Conservation (phyloP, 2,797 vertebrate genomes). For the Anolis apletophallus region DNA sequence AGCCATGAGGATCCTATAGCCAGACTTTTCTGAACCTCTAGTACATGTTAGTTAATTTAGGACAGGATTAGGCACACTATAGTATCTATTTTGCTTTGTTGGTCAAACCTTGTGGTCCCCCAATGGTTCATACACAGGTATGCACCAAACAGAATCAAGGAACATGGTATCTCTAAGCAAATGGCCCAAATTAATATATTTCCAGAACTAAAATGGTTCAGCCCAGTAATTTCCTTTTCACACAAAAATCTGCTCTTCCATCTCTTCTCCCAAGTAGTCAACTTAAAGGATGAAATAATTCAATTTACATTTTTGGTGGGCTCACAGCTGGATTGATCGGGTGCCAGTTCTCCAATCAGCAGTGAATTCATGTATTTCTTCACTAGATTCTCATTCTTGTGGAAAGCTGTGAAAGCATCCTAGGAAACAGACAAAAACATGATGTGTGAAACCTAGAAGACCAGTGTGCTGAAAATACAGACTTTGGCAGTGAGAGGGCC, state of each 20-base stretch:
- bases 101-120: not conserved
- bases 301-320: conserved; percentile 78
- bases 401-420: conserved; percentile 63
- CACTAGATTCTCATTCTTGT: conserved; percentile 39
- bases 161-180: not conserved
- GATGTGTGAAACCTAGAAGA: not conserved
- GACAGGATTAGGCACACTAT: too few species aligned
- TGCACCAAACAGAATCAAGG: not conserved
- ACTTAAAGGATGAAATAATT: not conserved
- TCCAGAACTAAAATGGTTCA: not conserved
- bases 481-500: not conserved
- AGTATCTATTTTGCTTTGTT: not conserved
- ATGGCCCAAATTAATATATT: not conserved
- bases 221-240: not conserved
- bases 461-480: not conserved
- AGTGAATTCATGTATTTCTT: conserved; percentile 73
- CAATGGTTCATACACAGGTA: not conserved
- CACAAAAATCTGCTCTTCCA: not conserved
- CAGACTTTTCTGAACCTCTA: not conserved
- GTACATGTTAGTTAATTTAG: not conserved
- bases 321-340: conserved; percentile 76
- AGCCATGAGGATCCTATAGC: not conserved
- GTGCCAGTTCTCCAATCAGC: conserved; percentile 77
- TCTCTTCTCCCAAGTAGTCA: not conserved
- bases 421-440: not conserved